Evolutionary conservation across 2,113 vertebrate genomes (phyloP).

Genomic region (Aphyosemion australe): DNA sequence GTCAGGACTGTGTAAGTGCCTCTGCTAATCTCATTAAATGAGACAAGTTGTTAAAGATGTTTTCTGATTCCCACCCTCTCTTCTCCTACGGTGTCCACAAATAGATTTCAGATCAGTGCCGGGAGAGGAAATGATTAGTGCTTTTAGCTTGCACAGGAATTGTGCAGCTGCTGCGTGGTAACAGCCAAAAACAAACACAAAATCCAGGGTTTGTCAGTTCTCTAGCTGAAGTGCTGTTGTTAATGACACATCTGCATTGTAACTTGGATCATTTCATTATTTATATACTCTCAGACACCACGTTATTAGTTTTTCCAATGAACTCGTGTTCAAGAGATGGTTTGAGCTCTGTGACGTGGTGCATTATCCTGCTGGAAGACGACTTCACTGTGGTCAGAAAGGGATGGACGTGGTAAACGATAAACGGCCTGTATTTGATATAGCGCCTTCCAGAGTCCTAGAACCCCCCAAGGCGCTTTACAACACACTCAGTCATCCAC

Average conservation of each 20-base stretch:
- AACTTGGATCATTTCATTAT: constrained; percentile 38
- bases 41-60: constrained; percentile 79
- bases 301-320: too few species aligned
- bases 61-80: constrained; percentile 70
- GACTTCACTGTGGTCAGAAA: too few species aligned
- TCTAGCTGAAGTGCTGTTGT: constrained; percentile 57
- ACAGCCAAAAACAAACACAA: constrained; percentile 9
- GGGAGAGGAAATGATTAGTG: constrained; percentile 70
- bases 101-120: constrained; percentile 71
- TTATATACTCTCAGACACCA: constrained; percentile 10
- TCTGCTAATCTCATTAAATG: constrained; percentile 81
- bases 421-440: too few species aligned
- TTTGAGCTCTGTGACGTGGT: too few species aligned
- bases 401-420: too few species aligned
- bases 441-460: too few species aligned
- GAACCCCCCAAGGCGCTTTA: too few species aligned
- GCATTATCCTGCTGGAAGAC: too few species aligned
- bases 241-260: constrained; percentile 41
- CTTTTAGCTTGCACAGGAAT: constrained; percentile 59
- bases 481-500: too few species aligned
- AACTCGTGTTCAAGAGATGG: too few species aligned
- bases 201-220: constrained; percentile 52
- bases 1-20: constrained; percentile 71
- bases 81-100: constrained; percentile 69
- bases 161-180: constrained; percentile 25